Conservation (phyloP, 2,113 vertebrate genomes). For the Candoia aspera region DNA sequence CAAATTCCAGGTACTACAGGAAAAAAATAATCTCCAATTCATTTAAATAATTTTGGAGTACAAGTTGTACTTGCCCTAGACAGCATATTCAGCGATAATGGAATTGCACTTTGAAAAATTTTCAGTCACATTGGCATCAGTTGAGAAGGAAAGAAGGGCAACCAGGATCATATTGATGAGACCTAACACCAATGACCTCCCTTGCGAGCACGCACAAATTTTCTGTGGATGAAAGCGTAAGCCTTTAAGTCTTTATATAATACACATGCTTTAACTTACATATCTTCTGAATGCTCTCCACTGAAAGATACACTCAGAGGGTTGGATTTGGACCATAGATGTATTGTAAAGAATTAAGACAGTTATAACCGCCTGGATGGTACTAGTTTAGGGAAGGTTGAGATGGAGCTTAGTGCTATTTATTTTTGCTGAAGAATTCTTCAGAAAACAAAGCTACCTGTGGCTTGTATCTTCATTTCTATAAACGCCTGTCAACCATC, state of each 20-base stretch:
- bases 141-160: not conserved
- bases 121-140: not conserved
- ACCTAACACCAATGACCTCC: not conserved
- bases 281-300: not conserved
- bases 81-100: too few relatives aligned
- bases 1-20: too few relatives aligned
- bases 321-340: not conserved
- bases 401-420: not conserved
- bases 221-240: not conserved
- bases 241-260: not conserved
- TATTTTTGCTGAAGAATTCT: not conserved
- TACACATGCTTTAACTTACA: not conserved
- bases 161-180: not conserved
- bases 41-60: too few relatives aligned
- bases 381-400: not conserved
- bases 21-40: too few relatives aligned
- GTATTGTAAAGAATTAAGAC: not conserved
- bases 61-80: too few relatives aligned
- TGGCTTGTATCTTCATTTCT: constrained; percentile 21
- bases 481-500: not conserved
- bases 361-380: not conserved
- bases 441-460: not conserved
- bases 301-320: not conserved
- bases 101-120: not conserved
- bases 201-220: too few relatives aligned